Base-by-base conservation (phyloP, 2,797 vertebrate species). In the Bradypus variegatus region DNA sequence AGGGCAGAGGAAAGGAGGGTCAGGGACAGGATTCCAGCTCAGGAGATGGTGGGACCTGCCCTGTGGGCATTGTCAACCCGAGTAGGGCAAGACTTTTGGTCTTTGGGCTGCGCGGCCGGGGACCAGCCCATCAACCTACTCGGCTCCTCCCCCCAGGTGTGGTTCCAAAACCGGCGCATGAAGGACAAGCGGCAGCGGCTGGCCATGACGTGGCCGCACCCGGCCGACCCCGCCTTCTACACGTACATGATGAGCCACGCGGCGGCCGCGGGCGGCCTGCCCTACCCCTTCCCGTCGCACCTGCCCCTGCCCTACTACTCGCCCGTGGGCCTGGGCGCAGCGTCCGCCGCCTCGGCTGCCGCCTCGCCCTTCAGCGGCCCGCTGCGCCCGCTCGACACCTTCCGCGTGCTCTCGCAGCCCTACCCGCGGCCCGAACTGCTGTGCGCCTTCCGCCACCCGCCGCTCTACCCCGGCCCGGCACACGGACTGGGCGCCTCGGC, bases 231-330 rank as follows among this genome's bases (percentile, higher is more conserved):
- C 70, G 98, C 99, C 89, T 99, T 99, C 96, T 99, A 99, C 96
- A 99, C 98, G 86, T 99, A 99, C 97, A 99, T 99, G 99, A 99
- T 99, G 99, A 99, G 98, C 97, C 99, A 99, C 95, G 99, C 99
- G 0, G 99, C 99, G 21, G 99, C 99, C 96, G 98, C 99, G 2
- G 99, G 99, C 93, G 99, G 98, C 96, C 97, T 99, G 95, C 99
- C 99, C 65, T 99, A 99, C 80, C 98, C 99, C 2, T 99, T 99
- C 96, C 98, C 99, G 3, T 98, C 99, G 58, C 99, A 99, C 97
- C 98, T 99, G 97, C 99, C 99, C 21, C 97, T 99, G 70, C 98
- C 99, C 92, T 99, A 99, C 96, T 99, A 99, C 96, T 98, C 99
- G 82, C 99, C 98, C 83, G 97, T 99, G 97, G 98, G 98, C 77